Evolutionary conservation across 2,113 vertebrate species (phyloP).

Genomic region (Thalassoma bifasciatum): DNA sequence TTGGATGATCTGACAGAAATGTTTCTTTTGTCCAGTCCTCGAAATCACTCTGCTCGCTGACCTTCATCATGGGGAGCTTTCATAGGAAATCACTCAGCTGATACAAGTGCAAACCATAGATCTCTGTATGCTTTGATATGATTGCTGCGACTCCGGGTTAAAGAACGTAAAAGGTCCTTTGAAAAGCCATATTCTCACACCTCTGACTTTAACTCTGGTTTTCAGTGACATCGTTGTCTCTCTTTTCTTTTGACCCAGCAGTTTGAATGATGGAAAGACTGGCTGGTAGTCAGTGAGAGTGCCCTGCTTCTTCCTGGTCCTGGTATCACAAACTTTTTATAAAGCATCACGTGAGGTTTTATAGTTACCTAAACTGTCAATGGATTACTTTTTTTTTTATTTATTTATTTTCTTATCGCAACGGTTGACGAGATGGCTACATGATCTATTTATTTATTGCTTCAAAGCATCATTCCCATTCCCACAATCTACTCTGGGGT

Average conservation of each 20-base stretch:
- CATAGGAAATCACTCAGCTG: conserved; percentile 42
- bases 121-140: conserved; percentile 49
- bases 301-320: conserved; percentile 26
- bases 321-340: conserved; percentile 47
- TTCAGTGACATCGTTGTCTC: conserved; percentile 43
- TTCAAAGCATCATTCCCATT: conserved; percentile 28
- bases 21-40: conserved; percentile 43
- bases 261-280: conserved; percentile 41
- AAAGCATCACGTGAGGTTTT: conserved; percentile 42
- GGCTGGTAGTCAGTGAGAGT: conserved; percentile 7
- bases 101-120: conserved; percentile 29
- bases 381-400: too few species aligned
- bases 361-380: conserved; percentile 42
- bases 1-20: conserved; percentile 32
- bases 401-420: conserved; percentile 23
- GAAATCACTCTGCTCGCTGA: conserved; percentile 52
- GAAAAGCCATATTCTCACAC: conserved; percentile 77
- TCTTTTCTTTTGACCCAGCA: conserved; percentile 43
- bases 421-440: conserved; percentile 16
- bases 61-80: conserved; percentile 42
- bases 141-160: conserved; percentile 48
- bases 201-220: conserved; percentile 63
- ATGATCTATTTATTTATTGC: conserved; percentile 35
- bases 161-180: conserved; percentile 50
- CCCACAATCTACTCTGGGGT: conserved; percentile 26